Base-by-base conservation (phyloP, 1,140 invertebrate species). In the Himalopsyche phryganea region DNA sequence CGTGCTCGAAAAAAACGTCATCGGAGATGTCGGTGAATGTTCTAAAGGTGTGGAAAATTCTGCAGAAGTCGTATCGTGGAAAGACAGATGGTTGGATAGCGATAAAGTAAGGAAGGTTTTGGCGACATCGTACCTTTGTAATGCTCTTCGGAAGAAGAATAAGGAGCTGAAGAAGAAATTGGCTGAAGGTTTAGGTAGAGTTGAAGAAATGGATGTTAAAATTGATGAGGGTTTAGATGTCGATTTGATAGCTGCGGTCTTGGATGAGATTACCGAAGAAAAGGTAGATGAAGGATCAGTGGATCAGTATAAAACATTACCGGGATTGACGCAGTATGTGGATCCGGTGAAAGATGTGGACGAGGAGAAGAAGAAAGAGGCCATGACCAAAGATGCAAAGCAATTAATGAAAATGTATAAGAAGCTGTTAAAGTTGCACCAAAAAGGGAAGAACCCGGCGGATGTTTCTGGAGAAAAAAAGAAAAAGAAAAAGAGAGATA, bases 111-210 rank as follows among this genome's bases (percentile, higher is more conserved):
- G 78, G 65, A 77, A 70, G 60, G 78, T 83, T 6, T 61, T 83
- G 35, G 77, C 71, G 2, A 80, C 76, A 10, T 75, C 81, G 7
- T 77, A 75, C 20, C 71, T 83, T 35, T 69, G 80, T 11, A 82
- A 81, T 60, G 79, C 79, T 49, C 65, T 83, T 14, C 70, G 81
- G 50, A 81, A 80, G 63, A 83, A 82, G 66, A 81, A 82, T 61
- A 81, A 74, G 60, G 75, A 81, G 63, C 68, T 81, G 14, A 81
- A 82, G 61, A 77, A 68, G 36, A 75, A 73, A 35, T 55, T 77
- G 45, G 68, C 69, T 58, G 70, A 74, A 60, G 59, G 65, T 11
- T 72, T 71, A 6, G 18, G 11, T 14, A 18, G 20, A 44, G 28
- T 10, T 4, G 23, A 20, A 6, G 49, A 65, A 66, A 13, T 58